phyloP scores from a whole-genome alignment of 2,888 invertebrate species.

The Cancer borealis region DNA sequence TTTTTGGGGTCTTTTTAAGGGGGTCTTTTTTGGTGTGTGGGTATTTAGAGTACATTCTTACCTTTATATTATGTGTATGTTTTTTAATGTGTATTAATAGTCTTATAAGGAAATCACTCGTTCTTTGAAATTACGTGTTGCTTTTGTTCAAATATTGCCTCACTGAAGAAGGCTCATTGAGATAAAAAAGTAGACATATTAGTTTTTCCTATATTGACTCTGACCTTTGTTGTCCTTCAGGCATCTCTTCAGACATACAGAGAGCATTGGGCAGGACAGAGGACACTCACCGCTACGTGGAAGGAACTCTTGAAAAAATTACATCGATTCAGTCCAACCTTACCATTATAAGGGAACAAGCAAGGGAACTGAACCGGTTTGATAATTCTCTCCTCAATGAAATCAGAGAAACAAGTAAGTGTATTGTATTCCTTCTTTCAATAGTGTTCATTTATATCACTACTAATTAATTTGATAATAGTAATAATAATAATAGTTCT shows the following conservation, averaged over 20 bases:
- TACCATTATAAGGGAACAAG: conserved; percentile 68
- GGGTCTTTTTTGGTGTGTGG: too few species aligned
- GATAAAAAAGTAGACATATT: background rate
- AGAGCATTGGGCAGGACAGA: conserved; percentile 55
- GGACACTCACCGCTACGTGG: conserved; percentile 59
- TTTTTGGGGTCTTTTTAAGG: too few species aligned
- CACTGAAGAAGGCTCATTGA: background rate
- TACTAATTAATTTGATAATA: background rate
- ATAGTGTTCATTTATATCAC: too few species aligned
- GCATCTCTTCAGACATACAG: conserved; percentile 70
- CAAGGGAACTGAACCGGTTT: conserved; percentile 66
- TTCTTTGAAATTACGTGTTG: background rate
- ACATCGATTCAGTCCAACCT: conserved; percentile 73
- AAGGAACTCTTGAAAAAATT: conserved; percentile 65
- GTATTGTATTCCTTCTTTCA: background rate
- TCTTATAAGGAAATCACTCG: background rate
- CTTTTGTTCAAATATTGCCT: background rate
- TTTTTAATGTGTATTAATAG: background rate
- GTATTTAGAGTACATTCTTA: too few species aligned
- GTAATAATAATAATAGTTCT: too few species aligned
- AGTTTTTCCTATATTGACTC: background rate
- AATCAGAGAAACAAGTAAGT: conserved; percentile 75
- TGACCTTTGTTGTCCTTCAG: conserved; percentile 46
- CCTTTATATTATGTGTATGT: background rate
- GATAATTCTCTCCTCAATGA: conserved; percentile 74